A percentile compares a stretch with the other conserved stretches of the same genome.
These are phyloP conservation scores for Eurypyga helias DNA, from an alignment of 2,113 vertebrate species.

Conservation along the genomic window DNA sequence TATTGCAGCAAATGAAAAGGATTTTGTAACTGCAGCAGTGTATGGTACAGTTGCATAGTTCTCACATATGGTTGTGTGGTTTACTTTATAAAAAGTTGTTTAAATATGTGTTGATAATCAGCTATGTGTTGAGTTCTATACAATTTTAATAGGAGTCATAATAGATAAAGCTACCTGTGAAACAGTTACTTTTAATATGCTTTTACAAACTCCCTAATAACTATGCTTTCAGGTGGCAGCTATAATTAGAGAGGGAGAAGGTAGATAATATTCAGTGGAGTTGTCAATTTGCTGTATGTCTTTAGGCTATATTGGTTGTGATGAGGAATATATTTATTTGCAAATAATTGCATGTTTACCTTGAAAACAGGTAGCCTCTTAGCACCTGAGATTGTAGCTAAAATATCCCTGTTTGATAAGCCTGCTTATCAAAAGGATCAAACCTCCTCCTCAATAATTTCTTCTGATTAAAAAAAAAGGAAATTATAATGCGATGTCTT, in stretches of 20 bases:
- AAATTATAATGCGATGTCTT: background rate
- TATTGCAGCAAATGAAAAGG: conserved; percentile 11
- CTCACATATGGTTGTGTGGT: background rate
- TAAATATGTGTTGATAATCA: background rate
- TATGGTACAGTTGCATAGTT: background rate
- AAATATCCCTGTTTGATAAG: background rate
- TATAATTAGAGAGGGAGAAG: background rate
- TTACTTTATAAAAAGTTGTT: background rate
- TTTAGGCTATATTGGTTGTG: background rate
- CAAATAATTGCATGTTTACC: background rate
- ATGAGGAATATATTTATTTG: background rate
- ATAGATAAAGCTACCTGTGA: background rate
- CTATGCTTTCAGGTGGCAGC: background rate
- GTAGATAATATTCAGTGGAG: background rate
- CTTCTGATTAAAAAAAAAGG: background rate
- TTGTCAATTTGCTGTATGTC: background rate
- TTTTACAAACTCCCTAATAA: background rate
- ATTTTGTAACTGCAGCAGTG: background rate
- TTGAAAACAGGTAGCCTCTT: background rate
- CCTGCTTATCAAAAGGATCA: background rate
- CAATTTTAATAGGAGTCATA: background rate
- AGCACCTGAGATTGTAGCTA: background rate
- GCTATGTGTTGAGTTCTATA: background rate
- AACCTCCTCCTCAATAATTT: background rate
- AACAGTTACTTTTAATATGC: background rate